Evolutionary conservation across 1,140 invertebrate genomes (phyloP), one percentile per base, ranked within the genome.

Genomic region (Piezodorus guildinii): DNA sequence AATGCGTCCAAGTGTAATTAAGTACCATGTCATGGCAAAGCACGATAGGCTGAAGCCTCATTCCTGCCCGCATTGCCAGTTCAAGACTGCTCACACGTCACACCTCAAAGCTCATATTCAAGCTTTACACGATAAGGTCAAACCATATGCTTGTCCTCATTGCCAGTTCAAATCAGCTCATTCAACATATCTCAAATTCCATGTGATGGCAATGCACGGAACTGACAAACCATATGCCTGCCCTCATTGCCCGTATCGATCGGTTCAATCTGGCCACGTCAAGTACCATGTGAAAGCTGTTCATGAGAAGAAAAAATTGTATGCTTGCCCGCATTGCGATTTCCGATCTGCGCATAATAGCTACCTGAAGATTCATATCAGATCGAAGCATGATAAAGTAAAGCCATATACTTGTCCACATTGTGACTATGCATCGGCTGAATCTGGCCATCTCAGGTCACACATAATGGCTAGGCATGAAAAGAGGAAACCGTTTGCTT

Each of bases 41-140:
- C 46, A 49, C 16, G 21, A 19, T 49, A 21, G 46, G 8, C n/a
- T 19, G 2, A 49, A 49, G 16, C 46, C 46, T 49, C 46, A 49
- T 49, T 17, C 46, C 21, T 49, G 46, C 16, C 21, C 46, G 6
- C 46, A 19, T 17, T 49, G 46, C 10, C n/a, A 49, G 6, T 49
- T 19, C 21, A 49, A 21, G 46, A 49, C 46, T 6, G 46, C 23
- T 43, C 23, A 60, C 8, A 16, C 23, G 17, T 25, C 25, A 15
- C 58, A 60, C 43, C 21, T 60, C 4, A 60, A 43, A 30, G 15
- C 27, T 43, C 58, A 60, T 60, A 60, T 60, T 17, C 25, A 39
- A 60, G 27, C 58, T 43, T 17, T 39, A 12, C 58, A 60, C 17
- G 27, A 34, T 16, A 60, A 34, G n/a, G 5, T 17, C 17, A 60